Evolutionary conservation across 1,140 invertebrate genomes (phyloP).

Genomic region (Goniozus legneri): DNA sequence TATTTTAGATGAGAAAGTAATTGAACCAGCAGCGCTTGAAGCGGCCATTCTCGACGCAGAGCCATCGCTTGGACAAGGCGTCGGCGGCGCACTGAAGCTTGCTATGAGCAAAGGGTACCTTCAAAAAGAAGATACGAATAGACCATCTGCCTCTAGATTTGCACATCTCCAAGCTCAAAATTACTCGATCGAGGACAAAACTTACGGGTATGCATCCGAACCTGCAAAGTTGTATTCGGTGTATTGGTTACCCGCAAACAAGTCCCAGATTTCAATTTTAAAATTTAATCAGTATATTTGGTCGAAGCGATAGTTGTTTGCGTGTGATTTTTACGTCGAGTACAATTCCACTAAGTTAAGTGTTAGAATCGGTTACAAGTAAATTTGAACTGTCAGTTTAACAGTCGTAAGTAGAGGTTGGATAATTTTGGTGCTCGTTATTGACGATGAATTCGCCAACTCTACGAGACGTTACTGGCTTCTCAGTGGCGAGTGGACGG

Average conservation of each 20-base stretch:
- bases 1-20: constrained; percentile 40
- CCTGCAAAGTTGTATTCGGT: too few relatives aligned
- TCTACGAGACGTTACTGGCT: constrained; percentile 27
- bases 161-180: constrained; percentile 82
- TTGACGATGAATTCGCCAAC: constrained; percentile 28
- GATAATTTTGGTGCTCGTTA: constrained; percentile 28
- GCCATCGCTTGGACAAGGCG: constrained; percentile 87
- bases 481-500: constrained; percentile 24
- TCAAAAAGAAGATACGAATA: constrained; percentile 75
- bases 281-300: too few relatives aligned
- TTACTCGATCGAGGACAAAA: constrained; percentile 97
- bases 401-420: constrained; percentile 27
- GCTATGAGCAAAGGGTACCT: constrained; percentile 95
- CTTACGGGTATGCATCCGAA: constrained; percentile 70
- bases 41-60: constrained; percentile 88
- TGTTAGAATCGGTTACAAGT: constrained; percentile 27
- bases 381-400: constrained; percentile 33
- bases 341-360: constrained; percentile 9
- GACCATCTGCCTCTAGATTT: constrained; percentile 69
- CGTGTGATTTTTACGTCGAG: constrained; percentile 22
- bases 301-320: too few relatives aligned
- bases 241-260: too few relatives aligned
- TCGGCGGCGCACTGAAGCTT: constrained; percentile 87
- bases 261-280: too few relatives aligned
- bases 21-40: constrained; percentile 55